Conservation (phyloP, 2,113 vertebrate genomes). For the Melanostigma gelatinosum region DNA sequence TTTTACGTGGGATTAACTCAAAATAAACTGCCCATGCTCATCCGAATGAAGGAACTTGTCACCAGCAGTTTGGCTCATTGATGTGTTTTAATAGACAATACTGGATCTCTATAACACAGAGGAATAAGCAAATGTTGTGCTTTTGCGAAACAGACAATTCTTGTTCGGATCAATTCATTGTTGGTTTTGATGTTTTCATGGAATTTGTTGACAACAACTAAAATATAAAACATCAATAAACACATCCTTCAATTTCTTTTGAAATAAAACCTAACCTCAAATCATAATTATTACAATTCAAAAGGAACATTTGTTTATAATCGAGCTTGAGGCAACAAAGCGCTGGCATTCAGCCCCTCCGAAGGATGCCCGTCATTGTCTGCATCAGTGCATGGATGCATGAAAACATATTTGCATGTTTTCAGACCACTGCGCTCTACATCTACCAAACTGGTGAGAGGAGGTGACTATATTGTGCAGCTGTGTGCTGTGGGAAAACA, state of each 20-base stretch:
- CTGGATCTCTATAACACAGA: background rate
- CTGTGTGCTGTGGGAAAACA: background rate
- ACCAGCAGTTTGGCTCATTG: background rate
- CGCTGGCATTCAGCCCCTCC: background rate
- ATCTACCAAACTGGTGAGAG: conserved; percentile 15
- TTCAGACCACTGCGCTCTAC: conserved; percentile 17
- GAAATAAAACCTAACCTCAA: background rate
- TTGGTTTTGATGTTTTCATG: conserved; percentile 3
- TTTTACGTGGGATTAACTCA: background rate
- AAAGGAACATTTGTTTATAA: background rate
- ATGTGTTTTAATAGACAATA: background rate
- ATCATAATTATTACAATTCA: background rate
- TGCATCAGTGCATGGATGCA: conserved; percentile 21
- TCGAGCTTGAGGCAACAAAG: background rate
- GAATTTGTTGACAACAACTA: background rate
- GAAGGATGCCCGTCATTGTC: conserved; percentile 6
- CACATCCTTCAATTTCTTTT: background rate
- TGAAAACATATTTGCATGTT: conserved; percentile 31
- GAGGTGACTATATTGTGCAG: background rate
- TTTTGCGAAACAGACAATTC: background rate
- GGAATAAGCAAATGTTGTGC: background rate
- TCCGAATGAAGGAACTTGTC: background rate
- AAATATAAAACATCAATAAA: background rate
- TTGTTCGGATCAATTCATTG: background rate
- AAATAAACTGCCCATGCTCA: background rate